Conservation (phyloP, 2,888 invertebrate genomes). For the Acronicta leporina region DNA sequence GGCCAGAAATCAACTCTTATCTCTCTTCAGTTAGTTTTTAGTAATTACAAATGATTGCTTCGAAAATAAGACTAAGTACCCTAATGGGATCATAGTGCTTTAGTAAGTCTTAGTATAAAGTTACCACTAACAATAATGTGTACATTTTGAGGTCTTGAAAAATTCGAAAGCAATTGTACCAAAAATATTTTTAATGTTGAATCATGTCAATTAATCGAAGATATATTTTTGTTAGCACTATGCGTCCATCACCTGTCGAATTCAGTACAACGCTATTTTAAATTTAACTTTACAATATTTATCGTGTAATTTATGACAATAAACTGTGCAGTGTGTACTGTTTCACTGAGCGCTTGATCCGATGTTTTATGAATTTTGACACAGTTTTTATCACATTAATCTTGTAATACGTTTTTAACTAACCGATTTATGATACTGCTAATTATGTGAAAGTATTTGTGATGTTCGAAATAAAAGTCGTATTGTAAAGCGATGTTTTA, state of each 20-base stretch:
- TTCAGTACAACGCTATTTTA: slow-evolving; percentile 32
- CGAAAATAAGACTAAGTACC: slow-evolving; percentile 40
- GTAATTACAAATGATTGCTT: slow-evolving; percentile 28
- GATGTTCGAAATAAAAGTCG: slow-evolving; percentile 79
- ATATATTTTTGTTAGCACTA: slow-evolving; percentile 27
- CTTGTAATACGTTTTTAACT: slow-evolving; percentile 61
- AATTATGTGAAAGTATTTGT: slow-evolving; percentile 78
- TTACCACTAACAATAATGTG: slow-evolving; percentile 62
- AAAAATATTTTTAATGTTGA: slow-evolving; percentile 32
- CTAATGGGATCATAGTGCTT: slow-evolving; percentile 24
- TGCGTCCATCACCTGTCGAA: slow-evolving; percentile 15
- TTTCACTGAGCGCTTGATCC: slow-evolving; percentile 27
- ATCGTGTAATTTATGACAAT: slow-evolving; percentile 43
- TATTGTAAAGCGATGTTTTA: slow-evolving; percentile 52
- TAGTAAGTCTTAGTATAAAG: slow-evolving; percentile 49
- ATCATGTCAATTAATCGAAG: slow-evolving; percentile 46
- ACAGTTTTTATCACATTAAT: slow-evolving; percentile 57
- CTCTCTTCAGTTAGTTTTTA: slow-evolving; percentile 35
- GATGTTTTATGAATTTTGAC: slow-evolving; percentile 57
- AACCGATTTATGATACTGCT: slow-evolving; percentile 60
- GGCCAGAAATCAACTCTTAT: slow-evolving; percentile 23
- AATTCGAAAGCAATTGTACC: slow-evolving; percentile 38
- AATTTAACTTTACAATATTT: slow-evolving; percentile 28
- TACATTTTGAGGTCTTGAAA: slow-evolving; percentile 26
- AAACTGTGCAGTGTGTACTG: slow-evolving; percentile 20